Conservation (phyloP, 2,113 vertebrate species). For the Hyla sarda region DNA sequence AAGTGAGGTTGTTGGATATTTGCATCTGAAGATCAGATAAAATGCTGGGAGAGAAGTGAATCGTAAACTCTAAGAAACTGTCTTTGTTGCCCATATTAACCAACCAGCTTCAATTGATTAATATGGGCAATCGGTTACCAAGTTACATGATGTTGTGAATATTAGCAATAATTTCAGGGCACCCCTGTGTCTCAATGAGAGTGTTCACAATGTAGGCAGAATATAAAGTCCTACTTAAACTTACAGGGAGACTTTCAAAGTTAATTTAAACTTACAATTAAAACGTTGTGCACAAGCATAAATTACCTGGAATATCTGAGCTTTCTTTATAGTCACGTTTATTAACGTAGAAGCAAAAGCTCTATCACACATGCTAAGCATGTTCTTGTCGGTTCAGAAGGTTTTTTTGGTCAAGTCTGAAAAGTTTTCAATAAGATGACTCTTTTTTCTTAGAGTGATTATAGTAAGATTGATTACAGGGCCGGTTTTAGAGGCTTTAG, state of each 20-base stretch:
- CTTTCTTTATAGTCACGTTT: neutral
- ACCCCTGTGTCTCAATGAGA: neutral
- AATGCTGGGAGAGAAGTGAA: no score
- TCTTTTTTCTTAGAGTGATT: no score
- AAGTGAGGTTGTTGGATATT: no score
- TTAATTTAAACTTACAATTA: constrained; percentile 10
- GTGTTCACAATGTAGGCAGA: neutral
- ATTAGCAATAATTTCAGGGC: neutral
- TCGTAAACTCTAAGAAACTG: no score
- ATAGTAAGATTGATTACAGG: no score
- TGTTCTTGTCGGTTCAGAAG: constrained; percentile 16
- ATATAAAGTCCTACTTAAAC: neutral
- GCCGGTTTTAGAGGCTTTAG: no score
- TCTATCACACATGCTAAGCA: neutral
- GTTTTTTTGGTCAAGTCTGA: constrained; percentile 3
- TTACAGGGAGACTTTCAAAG: neutral
- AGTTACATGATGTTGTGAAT: neutral
- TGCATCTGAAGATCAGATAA: no score
- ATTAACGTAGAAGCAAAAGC: constrained; percentile 10
- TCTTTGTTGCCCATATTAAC: no score
- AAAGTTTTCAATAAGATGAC: constrained; percentile 2
- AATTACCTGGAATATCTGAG: constrained; percentile 21
- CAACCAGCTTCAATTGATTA: no score
- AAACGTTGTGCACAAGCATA: neutral
- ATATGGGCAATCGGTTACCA: no score